Evolutionary conservation across 2,113 vertebrate genomes (phyloP), one percentile per base, ranked within the genome.

Genomic region (Poeciliopsis retropinna): DNA sequence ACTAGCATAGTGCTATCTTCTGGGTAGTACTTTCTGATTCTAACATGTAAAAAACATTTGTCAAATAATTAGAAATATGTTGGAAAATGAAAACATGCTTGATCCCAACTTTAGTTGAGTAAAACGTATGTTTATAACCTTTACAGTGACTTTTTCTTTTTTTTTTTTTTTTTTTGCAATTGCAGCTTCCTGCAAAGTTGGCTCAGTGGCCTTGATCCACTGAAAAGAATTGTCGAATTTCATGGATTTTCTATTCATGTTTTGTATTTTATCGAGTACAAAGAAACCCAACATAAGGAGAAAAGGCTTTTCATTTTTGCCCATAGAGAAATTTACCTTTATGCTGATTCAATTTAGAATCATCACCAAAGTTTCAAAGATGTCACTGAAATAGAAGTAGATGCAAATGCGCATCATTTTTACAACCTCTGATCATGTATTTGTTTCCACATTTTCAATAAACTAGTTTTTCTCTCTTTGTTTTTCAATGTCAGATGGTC

Each of bases 211-310:
- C 29, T 32, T 63, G 44, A 79, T 82, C 77, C 31, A 73, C 72
- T 70, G 11, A 47, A 60, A 74, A 68, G 70, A 81, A 82, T 78
- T 76, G 78, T 76, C 81, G 84, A 70, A 64, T 54, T 75, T 64
- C 68, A 78, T 75, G 60, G 72, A 85, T 86, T 86, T 79, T 30
- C 65, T 30, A 80, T 84, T 85, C 71, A 81, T 27, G 41, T 57
- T 28, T 47, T 76, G 78, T 75, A 57, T 25, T 57, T n/a, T 57
- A 25, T 25, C 7, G 9, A 81, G 77, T 64, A 73, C 68, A 83
- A 60, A 80, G 61, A 80, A 73, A 69, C 5, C n/a, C 31, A 44
- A 60, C n/a, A 70, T 41, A 57, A 54, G 73, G 39, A 70, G 30
- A 85, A 60, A 60, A 30, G 3, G 2, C 72, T 67, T 84, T 70